Base-by-base conservation (phyloP, 2,888 invertebrate species). In the Ligdia adustata region DNA sequence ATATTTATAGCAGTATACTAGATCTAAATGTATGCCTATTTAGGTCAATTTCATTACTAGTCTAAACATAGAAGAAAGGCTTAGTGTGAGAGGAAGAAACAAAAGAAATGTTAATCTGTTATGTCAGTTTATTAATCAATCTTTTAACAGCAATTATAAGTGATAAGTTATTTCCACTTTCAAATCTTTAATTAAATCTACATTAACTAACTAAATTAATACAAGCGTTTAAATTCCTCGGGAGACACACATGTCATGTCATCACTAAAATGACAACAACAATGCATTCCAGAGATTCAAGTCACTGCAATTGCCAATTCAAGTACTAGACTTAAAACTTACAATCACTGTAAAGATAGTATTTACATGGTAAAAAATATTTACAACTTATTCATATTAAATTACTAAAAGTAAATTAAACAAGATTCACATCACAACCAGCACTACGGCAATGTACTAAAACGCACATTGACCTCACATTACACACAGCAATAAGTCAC, bases 61-160 rank as follows among this genome's bases (percentile, higher is more conserved):
- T 16, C 3, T 16, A 4, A 16, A 16, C 3, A 4, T 16, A 16
- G 16, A 5, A 4, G n/a, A n/a, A n/a, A n/a, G n/a, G n/a, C n/a
- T n/a, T n/a, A n/a, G n/a, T n/a, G n/a, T 7, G 2, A 9, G 1
- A 7, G 27, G 16, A 5, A 27, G 5, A 37, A 50, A 48, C 26
- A 15, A 41, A 46, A 43, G 18, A 38, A 20, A 26, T 34, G 35
- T 9, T 13, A 51, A 34, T 40, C n/a, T 59, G 63, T 58, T 64
- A 51, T 62, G 50, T 64, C 64, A 66, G 59, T 82, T 79, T 78
- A 82, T 84, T 84, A 77, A 82, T 76, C 56, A 72, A 74, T 75
- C 12, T 41, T 74, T 72, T 63, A 77, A 83, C 86, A 86, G 83
- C 74, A 83, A 84, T 84, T 82, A 82, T 81, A 84, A 82, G 82